Base-by-base conservation (phyloP, 2,797 vertebrate genomes). In the Gymnodraco acuticeps region DNA sequence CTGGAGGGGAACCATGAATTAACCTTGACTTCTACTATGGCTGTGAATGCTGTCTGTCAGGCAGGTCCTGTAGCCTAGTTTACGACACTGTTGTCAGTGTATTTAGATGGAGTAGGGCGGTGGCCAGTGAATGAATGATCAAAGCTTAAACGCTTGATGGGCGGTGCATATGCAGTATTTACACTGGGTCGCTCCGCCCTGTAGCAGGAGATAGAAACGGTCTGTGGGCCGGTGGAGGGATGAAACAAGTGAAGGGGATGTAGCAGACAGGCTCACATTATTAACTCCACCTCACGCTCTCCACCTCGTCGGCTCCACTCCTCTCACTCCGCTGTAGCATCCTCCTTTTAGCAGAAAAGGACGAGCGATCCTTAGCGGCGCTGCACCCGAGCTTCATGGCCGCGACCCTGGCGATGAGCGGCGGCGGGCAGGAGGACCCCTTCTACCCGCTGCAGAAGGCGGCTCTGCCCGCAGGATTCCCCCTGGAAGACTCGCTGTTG, bases 371-470 rank as follows among this genome's bases (percentile, higher is more conserved):
- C 7, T 62, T 54, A 50, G 75, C 73, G 78, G 66, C 3, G 85
- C 75, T 78, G 87, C 85, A 47, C 75, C 84, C 86, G 85, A 90
- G 87, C 85, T 93, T 84, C 89, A 99, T 99, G 97, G 96, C 98
- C 85, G 96, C 97, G 83, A 93, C 97, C 90, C 93, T 98, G 82
- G 73, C 94, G 85, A 96, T 95, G 94, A 96, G 96, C 48, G 10
- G 89, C 81, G 87, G 89, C 64, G 93, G 95, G 89, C 95, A 95
- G 88, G 97, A 98, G 86, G 96, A 97, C 75, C 95, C 95, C 19
- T 97, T 98, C 92, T 97, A 97, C 70, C 92, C 96, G 48, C 96
- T 97, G 92, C 96, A 99, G 74, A 99, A 97, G 91, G 94, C 96
- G 8, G 92, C 95, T 72, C 86, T 96, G 71, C 46, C 95, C 11